Conservation (phyloP, 1,140 invertebrate species). For the Thaumatotibia leucotreta region DNA sequence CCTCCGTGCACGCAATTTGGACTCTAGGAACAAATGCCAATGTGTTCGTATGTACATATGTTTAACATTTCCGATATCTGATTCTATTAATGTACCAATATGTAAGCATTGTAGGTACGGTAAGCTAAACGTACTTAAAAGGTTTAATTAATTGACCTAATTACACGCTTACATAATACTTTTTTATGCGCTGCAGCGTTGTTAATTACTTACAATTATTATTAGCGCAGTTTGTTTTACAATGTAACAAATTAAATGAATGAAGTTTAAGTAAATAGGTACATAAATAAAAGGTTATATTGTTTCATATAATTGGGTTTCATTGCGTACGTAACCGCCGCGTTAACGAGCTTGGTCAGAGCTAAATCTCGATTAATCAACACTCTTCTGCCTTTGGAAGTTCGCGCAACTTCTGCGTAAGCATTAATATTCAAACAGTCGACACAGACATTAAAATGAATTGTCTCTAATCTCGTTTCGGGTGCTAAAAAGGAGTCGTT, state of each 20-base stretch:
- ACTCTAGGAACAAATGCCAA: no score
- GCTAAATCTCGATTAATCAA: constrained; percentile 49
- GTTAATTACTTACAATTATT: background rate
- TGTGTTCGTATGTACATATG: no score
- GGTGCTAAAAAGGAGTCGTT: background rate
- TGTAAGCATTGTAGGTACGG: no score
- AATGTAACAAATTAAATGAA: background rate
- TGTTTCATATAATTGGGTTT: background rate
- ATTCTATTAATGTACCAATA: no score
- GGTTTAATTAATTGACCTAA: background rate
- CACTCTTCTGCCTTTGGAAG: constrained; percentile 36
- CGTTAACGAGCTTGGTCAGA: constrained; percentile 35
- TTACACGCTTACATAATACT: no score
- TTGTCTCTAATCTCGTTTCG: background rate
- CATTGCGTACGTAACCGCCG: background rate
- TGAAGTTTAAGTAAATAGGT: background rate
- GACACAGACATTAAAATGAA: constrained; percentile 5
- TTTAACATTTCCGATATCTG: no score
- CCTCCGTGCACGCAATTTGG: no score
- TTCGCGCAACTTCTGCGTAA: constrained; percentile 38
- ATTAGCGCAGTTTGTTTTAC: background rate
- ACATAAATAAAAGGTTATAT: background rate
- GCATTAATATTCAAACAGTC: constrained; percentile 31
- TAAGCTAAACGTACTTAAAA: no score
- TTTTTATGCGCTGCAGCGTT: background rate